Evolutionary conservation across 2,797 vertebrate species (phyloP).

Genomic region (Lutjanus argentimaculatus): DNA sequence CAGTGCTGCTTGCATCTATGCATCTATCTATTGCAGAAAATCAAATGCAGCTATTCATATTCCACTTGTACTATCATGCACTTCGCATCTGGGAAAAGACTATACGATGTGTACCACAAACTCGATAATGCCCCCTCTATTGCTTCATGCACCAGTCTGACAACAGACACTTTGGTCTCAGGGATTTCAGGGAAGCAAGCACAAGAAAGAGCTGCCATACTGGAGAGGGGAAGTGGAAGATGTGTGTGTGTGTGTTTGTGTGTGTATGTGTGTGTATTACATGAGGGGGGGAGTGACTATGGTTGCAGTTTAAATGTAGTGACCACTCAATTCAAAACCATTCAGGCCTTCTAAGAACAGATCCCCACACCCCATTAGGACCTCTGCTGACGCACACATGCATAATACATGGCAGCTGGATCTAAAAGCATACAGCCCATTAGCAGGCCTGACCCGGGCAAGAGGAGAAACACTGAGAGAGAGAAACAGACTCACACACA

Average conservation of each 20-base stretch:
- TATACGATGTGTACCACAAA: constrained; percentile 31
- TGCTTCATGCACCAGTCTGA: constrained; percentile 13
- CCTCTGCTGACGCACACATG: constrained; percentile 81
- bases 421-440: constrained; percentile 84
- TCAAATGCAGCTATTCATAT: constrained; percentile 41
- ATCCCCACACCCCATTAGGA: constrained; percentile 82
- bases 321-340: constrained; percentile 75
- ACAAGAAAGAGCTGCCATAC: constrained; percentile 34
- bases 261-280: neutral
- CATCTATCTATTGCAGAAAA: constrained; percentile 31
- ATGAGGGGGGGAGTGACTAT: constrained; percentile 1
- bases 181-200: constrained; percentile 39
- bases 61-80: constrained; percentile 18
- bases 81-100: constrained; percentile 25
- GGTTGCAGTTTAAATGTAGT: constrained; percentile 70
- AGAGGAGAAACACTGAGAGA: constrained; percentile 39
- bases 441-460: constrained; percentile 65
- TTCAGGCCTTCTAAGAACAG: constrained; percentile 83
- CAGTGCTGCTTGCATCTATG: constrained; percentile 8
- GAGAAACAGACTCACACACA: constrained; percentile 42
- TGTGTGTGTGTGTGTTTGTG: neutral
- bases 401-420: constrained; percentile 84
- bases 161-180: constrained; percentile 46
- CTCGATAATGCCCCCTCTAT: constrained; percentile 30
- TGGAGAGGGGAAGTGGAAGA: neutral